Base-by-base conservation (phyloP, 2,113 vertebrate genomes). In the Sander lucioperca region DNA sequence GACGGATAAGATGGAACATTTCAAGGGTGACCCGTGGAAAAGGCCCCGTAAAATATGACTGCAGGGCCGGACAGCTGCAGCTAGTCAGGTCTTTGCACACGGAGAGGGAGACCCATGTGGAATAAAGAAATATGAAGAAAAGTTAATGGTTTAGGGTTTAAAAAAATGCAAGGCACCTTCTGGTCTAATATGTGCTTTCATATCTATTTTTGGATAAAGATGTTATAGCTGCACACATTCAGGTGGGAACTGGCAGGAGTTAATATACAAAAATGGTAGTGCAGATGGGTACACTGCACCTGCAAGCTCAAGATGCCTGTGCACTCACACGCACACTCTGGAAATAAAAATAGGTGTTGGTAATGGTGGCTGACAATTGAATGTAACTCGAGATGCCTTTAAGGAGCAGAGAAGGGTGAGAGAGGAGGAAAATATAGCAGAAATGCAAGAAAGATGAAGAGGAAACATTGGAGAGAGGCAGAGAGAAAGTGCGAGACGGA, bases 1-100 rank as follows among this genome's bases (percentile, higher is more conserved):
- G 81, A 89, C 82, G 72, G 67, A 62, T 79, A 86, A 89, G 78
- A 57, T 66, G 80, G 63, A 74, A 56, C 54, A 66, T 84, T 87
- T 86, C 51, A 79, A 86, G 73, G 76, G 27, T 80, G 74, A 85
- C 54, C 82, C 74, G 4, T 1, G 4, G 57, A 79, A 70, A 14
- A 76, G 18, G 15, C 64, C 69, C 67, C 4, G 16, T 47, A 64
- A 83, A 82, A 80, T 45, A 45, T 4, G 21, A 79, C 47, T 16
- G n/a, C n/a, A 27, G 71, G 6, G 15, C 21, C 4, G 5, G 30
- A 63, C 8, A 7, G 56, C 53, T 59, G 54, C 39, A 72, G 51
- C 59, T 77, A 1, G 19, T 70, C 58, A 78, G 62, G 54, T 61
- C 50, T 70, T 47, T 1, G 56, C 33, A 67, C 23, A 14, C 5